Base-by-base conservation (phyloP, 2,797 vertebrate genomes). In the Enteromius radiatus region DNA sequence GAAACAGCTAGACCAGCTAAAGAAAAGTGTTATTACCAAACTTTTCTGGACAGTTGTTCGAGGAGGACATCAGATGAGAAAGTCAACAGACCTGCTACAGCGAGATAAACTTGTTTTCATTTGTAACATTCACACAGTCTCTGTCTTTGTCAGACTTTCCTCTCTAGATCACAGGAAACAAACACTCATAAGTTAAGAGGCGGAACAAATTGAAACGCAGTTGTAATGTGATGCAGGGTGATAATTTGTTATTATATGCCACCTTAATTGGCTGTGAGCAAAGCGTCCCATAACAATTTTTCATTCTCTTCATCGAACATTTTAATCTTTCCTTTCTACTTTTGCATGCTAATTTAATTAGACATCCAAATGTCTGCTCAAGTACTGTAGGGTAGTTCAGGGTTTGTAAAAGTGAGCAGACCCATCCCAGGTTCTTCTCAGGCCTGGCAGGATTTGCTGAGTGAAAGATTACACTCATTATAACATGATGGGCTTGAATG, bases 391-490 rank as follows among this genome's bases (percentile, higher is more conserved):
- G 45, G 14, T 36, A 78, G 63, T 49, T 67, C 47, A 38, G 23
- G 63, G 23, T 77, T 47, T 45, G 19, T 45, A 8, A 47, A 15
- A 31, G 52, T 56, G 47, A 56, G 38, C 65, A 15, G n/a, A 10
- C n/a, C 36, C 33, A 54, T 41, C 19, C 14, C 33, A 54, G n/a
- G 15, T 17, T 67, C 7, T 31, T 65, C 26, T 31, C 11, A 49
- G 26, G 31, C 8, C 52, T 36, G 31, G n/a, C 33, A 54, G 33
- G 12, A 71, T 80, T 43, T 43, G 1, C 67, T 80, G 54, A 71
- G 26, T 59, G 38, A 71, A n/a, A 26, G 12, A 71, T 80, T 45
- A 61, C 67, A 59, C 38, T 71, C 67, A 80, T 80, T 71, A 71
- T 19, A 41, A 11, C 19, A 33, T 47, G 52, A 80, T 70, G 26